Evolutionary conservation across 2,797 vertebrate genomes (phyloP).

Genomic region (Syngnathus acus): DNA sequence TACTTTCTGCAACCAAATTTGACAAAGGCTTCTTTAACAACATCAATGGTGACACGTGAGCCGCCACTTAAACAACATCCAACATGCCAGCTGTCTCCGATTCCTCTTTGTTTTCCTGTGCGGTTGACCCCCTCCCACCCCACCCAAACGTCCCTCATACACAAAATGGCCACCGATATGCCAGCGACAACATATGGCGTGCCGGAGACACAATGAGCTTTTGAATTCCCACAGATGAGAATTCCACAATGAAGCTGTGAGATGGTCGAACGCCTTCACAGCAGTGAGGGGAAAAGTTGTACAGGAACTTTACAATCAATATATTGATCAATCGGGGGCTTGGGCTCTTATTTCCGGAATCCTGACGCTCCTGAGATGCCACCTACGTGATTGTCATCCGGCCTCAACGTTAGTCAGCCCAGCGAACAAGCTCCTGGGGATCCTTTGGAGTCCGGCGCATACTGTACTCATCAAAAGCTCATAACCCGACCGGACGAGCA

Average conservation of each 20-base stretch:
- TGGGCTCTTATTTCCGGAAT: not conserved
- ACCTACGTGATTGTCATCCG: not conserved
- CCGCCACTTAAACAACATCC: constrained; percentile 1
- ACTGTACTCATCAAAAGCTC: constrained; percentile 47
- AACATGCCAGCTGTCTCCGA: not conserved
- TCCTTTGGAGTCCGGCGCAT: constrained; percentile 14
- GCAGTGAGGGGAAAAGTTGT: no score
- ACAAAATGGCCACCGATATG: constrained; percentile 9
- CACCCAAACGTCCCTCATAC: not conserved
- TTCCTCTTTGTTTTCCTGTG: not conserved
- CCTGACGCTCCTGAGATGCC: no score
- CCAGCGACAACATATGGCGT: constrained; percentile 28
- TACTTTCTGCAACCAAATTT: no score
- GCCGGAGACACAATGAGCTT: constrained; percentile 6
- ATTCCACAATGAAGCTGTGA: not conserved
- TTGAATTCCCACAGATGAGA: constrained; percentile 18
- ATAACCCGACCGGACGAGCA: constrained; percentile 36
- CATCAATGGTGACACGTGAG: not conserved
- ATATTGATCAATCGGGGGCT: not conserved
- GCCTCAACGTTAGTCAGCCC: not conserved
- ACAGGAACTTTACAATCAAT: not conserved
- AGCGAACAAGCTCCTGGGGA: not conserved
- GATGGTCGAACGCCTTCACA: not conserved
- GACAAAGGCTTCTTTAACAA: no score
- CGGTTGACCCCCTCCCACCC: not conserved